Evolutionary conservation across 2,797 vertebrate genomes (phyloP).

Genomic region (Toxotes lorentzi): DNA sequence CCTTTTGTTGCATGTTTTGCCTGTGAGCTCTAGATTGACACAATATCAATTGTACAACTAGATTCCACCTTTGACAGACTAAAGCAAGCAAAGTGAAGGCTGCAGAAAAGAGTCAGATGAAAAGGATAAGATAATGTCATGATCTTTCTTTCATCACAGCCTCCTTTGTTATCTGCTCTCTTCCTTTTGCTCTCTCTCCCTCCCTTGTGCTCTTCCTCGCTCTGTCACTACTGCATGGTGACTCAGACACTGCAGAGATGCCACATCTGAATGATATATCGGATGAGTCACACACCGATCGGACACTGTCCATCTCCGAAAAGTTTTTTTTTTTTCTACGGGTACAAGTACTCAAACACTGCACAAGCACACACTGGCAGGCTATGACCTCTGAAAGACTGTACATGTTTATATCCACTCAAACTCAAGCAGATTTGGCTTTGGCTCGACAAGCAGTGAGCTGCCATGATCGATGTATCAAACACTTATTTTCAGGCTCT

Average conservation of each 20-base stretch:
- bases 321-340: constrained; percentile 45
- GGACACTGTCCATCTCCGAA: constrained; percentile 48
- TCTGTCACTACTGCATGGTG: constrained; percentile 82
- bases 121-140: constrained; percentile 74
- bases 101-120: constrained; percentile 60
- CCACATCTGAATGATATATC: constrained; percentile 73
- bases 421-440: constrained; percentile 23
- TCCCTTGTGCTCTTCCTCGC: constrained; percentile 50
- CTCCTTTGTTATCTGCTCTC: constrained; percentile 66
- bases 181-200: constrained; percentile 36
- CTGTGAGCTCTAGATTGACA: constrained; percentile 31
- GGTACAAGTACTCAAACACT: constrained; percentile 15
- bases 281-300: constrained; percentile 79
- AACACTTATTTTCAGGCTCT: constrained; percentile 42
- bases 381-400: constrained; percentile 9
- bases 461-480: constrained; percentile 42
- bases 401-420: constrained; percentile 18
- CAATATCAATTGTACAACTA: constrained; percentile 12
- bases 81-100: constrained; percentile 39
- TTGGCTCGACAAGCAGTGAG: constrained; percentile 23
- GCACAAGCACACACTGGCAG: constrained; percentile 7
- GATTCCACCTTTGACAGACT: constrained; percentile 40
- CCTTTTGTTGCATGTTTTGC: neutral
- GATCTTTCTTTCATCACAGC: constrained; percentile 73
- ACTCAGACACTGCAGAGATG: constrained; percentile 85